Conservation (phyloP, 2,888 invertebrate species). For the Pandemis corylana region DNA sequence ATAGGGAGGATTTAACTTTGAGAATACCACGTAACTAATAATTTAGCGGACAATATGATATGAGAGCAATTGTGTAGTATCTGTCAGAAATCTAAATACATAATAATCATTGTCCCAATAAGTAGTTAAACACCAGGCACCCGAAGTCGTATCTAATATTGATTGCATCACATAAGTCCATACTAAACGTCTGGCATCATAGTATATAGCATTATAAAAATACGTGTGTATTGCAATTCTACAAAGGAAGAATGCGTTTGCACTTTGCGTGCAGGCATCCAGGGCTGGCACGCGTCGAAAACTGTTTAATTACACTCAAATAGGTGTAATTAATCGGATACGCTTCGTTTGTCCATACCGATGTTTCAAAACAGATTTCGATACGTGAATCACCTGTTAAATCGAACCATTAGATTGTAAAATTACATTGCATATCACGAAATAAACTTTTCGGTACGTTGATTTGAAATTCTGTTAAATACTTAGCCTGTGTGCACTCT, state of each 20-base stretch:
- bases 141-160: background rate
- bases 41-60: too few species aligned
- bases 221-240: slow-evolving; percentile 60
- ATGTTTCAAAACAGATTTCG: slow-evolving; percentile 29
- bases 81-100: too few species aligned
- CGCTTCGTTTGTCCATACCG: slow-evolving; percentile 21
- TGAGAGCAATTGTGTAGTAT: too few species aligned
- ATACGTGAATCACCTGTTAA: slow-evolving; percentile 28
- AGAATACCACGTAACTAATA: background rate
- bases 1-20: slow-evolving; percentile 11
- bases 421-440: slow-evolving; percentile 2
- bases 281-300: slow-evolving; percentile 56
- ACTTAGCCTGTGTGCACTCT: background rate
- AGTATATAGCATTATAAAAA: slow-evolving; percentile 39
- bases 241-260: slow-evolving; percentile 70
- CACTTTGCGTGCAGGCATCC: slow-evolving; percentile 56
- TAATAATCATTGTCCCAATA: too few species aligned
- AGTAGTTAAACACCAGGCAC: too few species aligned
- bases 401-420: slow-evolving; percentile 9
- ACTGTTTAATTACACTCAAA: slow-evolving; percentile 35
- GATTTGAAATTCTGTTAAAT: background rate
- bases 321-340: slow-evolving; percentile 37
- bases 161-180: slow-evolving; percentile 15
- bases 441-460: background rate
- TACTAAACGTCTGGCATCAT: slow-evolving; percentile 46